Conservation (phyloP, 2,113 vertebrate species). For the Hydrolagus affinis region DNA sequence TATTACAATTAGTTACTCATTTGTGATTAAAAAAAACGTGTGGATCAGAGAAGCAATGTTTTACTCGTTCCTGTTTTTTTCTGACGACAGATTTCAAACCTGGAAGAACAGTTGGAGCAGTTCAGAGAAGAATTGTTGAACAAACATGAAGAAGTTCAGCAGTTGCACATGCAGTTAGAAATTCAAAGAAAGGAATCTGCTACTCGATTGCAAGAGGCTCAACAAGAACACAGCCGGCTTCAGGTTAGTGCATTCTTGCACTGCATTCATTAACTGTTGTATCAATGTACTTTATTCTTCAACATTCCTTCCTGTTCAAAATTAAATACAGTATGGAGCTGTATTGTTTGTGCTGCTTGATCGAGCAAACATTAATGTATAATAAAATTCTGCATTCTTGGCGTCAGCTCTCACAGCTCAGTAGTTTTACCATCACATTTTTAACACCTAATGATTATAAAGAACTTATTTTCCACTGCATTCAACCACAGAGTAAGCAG, state of each 20-base stretch:
- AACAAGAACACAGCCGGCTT: slow-evolving; percentile 71
- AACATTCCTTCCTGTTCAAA: neutral
- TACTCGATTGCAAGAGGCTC: slow-evolving; percentile 73
- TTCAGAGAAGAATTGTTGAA: slow-evolving; percentile 96
- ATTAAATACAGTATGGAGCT: neutral
- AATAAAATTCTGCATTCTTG: no score
- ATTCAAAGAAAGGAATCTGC: slow-evolving; percentile 86
- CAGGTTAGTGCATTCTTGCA: slow-evolving; percentile 56
- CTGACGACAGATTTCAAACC: slow-evolving; percentile 71
- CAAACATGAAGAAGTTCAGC: slow-evolving; percentile 93
- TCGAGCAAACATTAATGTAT: no score
- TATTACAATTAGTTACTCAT: neutral
- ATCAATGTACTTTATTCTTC: neutral
- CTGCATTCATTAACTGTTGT: neutral
- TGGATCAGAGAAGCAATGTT: neutral
- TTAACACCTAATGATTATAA: no score
- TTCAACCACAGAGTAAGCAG: no score
- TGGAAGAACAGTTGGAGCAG: slow-evolving; percentile 94
- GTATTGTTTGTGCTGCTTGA: neutral
- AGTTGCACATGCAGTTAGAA: slow-evolving; percentile 94
- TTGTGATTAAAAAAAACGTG: neutral
- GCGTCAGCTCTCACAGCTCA: no score
- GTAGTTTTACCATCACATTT: no score
- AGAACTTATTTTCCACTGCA: no score
- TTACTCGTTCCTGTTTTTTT: slow-evolving; percentile 38